Conservation (phyloP, 2,113 vertebrate species). For the Pterocles burchelli region DNA sequence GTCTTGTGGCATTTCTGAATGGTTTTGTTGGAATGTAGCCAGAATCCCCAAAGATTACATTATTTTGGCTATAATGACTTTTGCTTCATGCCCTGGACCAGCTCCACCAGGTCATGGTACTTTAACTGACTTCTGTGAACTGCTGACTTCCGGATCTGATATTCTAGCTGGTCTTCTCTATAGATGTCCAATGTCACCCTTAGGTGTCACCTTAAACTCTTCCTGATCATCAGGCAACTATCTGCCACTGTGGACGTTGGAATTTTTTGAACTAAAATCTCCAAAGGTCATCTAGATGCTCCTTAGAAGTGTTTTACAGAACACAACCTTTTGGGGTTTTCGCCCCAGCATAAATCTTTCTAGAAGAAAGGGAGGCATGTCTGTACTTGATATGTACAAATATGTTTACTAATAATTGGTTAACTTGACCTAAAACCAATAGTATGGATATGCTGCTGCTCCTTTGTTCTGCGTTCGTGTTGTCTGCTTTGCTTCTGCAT, state of each 20-base stretch:
- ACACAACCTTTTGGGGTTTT: background rate
- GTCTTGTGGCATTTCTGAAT: background rate
- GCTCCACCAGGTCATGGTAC: background rate
- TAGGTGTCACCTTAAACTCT: background rate
- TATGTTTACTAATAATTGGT: background rate
- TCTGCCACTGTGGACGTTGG: background rate
- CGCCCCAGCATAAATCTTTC: background rate
- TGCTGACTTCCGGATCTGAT: background rate
- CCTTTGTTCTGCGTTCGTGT: background rate
- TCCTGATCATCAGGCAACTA: background rate
- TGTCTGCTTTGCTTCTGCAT: background rate
- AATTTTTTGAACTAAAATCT: background rate
- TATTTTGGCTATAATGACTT: background rate
- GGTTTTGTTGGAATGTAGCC: background rate
- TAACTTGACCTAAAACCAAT: background rate
- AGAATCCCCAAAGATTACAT: background rate
- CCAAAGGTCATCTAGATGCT: background rate
- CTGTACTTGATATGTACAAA: background rate
- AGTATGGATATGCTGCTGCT: background rate
- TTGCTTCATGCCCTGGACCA: background rate
- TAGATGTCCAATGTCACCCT: background rate
- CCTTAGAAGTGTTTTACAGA: background rate
- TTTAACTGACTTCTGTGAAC: background rate
- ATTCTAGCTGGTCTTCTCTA: background rate
- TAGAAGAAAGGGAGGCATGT: background rate